Evolutionary conservation across 2,888 invertebrate genomes (phyloP).

Genomic region (Drosophila siamana): DNA sequence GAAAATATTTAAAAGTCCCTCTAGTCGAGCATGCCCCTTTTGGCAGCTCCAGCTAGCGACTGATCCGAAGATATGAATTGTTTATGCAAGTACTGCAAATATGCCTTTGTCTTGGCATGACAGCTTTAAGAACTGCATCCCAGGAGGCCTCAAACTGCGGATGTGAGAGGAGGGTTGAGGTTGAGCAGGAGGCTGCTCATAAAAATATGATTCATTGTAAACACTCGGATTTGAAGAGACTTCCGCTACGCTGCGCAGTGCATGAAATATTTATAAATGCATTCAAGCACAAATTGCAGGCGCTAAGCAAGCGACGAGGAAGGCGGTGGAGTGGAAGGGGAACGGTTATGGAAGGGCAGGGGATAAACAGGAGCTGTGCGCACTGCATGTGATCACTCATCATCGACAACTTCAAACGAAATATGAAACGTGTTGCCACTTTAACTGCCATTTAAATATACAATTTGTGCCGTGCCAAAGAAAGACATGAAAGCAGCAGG

Average conservation of each 20-base stretch:
- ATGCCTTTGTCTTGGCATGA: conserved; percentile 51
- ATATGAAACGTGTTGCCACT: conserved; percentile 78
- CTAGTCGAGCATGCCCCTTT: background rate
- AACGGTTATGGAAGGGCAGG: too few species aligned
- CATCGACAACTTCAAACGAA: conserved; percentile 73
- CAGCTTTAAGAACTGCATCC: conserved; percentile 44
- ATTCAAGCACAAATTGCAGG: conserved; percentile 40
- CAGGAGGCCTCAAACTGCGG: background rate
- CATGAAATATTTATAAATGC: conserved; percentile 80
- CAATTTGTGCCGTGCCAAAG: conserved; percentile 62
- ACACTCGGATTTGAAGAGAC: conserved; percentile 54
- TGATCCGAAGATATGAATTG: conserved; percentile 36
- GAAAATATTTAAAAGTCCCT: background rate
- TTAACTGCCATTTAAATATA: conserved; percentile 82
- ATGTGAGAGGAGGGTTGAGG: background rate
- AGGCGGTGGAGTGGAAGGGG: conserved; percentile 19
- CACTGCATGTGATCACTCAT: conserved; percentile 60
- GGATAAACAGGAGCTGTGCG: conserved; percentile 20
- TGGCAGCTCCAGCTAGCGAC: background rate
- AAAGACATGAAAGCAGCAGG: conserved; percentile 68
- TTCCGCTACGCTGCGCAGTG: conserved; percentile 62
- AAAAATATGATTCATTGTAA: conserved; percentile 75
- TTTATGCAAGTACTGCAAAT: conserved; percentile 42
- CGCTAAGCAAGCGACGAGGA: background rate
- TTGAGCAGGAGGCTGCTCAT: conserved; percentile 32